Evolutionary conservation across 2,888 invertebrate species (phyloP), one percentile per base, ranked within the genome.

Genomic region (Pseudococcus jackbeardsleyi): DNA sequence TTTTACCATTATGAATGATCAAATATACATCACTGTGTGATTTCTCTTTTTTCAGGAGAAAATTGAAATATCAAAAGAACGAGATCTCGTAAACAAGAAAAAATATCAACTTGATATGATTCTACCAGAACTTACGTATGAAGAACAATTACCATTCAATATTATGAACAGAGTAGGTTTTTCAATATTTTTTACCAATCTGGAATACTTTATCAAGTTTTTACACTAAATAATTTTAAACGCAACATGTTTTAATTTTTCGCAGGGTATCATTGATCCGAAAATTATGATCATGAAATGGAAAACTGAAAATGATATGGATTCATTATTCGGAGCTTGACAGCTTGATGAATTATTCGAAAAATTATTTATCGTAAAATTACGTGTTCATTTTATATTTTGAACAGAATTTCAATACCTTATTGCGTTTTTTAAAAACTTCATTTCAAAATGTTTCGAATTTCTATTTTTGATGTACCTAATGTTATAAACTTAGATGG

Each of bases 191-290:
- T 33, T 3, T 33, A 33, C 3, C 26, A 33, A 33, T 33, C 26
- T 2, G 3, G 26, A 33, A 1, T 33, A 33, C 26, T 1, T 33
- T 3, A 33, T 33, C 26, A 33, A 33, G 26, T 33, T 33, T 33
- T 33, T 33, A 33, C 3, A 33, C 26, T 33, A 2, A 33, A 2
- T 33, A 33, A 33, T 33, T 33, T 33, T 33, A 33, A 33, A 33
- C 3, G 26, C 26, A 3, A 2, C 26, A 33, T 33, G 3, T 33
- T 33, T 33, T 3, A 33, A 33, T 33, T 33, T 33, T 33, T 85
- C 85, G 26, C 26, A 88, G 88, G 33, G 84, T 48, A 26, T 88
- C 1, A 48, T 88, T 33, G 88, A 88, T 88, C 88, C 88, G 33
- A 64, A 72, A 77, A 64, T 77, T 46, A 72, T 88, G 72, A 88